Evolutionary conservation across 2,797 vertebrate genomes (phyloP).

Genomic region (Furcifer pardalis): DNA sequence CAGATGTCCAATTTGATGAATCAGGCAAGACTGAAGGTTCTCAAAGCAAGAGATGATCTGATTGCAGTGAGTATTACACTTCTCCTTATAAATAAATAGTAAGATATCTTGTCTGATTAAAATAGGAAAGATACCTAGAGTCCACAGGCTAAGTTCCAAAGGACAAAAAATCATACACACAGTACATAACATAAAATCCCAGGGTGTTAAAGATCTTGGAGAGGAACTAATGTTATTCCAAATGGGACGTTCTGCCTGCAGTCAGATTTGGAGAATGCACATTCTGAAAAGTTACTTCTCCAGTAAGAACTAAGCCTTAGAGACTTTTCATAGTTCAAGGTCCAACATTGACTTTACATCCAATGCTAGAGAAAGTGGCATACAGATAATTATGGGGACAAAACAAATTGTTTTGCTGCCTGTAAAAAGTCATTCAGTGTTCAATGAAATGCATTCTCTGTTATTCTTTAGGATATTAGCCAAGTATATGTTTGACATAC

Average conservation of each 20-base stretch:
- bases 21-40: slow-evolving; percentile 95
- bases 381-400: not conserved
- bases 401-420: not conserved
- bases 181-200: too few relatives aligned
- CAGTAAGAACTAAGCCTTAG: not conserved
- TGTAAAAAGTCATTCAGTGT: not conserved
- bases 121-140: fast-evolving
- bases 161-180: too few relatives aligned
- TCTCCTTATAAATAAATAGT: slow-evolving; percentile 4
- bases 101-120: not conserved
- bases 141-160: too few relatives aligned
- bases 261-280: too few relatives aligned
- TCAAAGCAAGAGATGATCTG: slow-evolving; percentile 96
- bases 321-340: not conserved
- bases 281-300: too few relatives aligned
- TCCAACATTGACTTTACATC: not conserved
- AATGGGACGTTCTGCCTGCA: not conserved
- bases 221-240: too few relatives aligned
- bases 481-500: too few relatives aligned
- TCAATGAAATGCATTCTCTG: not conserved
- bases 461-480: not conserved
- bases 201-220: too few relatives aligned
- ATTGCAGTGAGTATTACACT: slow-evolving; percentile 85
- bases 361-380: too few relatives aligned
- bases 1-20: slow-evolving; percentile 99